Conservation (phyloP, 1,140 invertebrate genomes). For the Apis laboriosa region DNA sequence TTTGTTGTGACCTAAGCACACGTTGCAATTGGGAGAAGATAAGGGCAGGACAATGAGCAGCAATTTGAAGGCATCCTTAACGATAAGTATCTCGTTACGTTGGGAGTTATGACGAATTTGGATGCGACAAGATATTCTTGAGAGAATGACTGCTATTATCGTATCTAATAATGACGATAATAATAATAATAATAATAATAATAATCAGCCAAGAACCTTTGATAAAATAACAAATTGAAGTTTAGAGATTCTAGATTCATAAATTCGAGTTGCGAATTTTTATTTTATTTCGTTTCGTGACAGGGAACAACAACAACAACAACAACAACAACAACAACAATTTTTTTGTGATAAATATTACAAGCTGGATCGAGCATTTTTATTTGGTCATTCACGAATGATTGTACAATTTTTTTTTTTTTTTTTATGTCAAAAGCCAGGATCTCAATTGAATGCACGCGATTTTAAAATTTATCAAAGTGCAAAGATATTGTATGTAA, state of each 20-base stretch:
- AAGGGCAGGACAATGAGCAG: conserved; percentile 62
- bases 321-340: too few species aligned
- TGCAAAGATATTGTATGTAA: too few species aligned
- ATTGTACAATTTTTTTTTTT: too few species aligned
- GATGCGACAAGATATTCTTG: conserved; percentile 49
- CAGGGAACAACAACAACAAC: too few species aligned
- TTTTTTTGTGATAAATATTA: too few species aligned
- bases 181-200: conserved; percentile 62
- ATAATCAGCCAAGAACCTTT: conserved; percentile 53
- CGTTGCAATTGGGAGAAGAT: conserved; percentile 47
- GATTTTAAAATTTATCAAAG: too few species aligned
- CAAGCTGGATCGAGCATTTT: too few species aligned
- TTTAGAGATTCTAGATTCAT: not conserved
- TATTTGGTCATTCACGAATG: too few species aligned
- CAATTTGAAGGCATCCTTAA: conserved; percentile 68
- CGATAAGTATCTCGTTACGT: conserved; percentile 73
- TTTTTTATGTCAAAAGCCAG: too few species aligned
- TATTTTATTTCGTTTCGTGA: too few species aligned
- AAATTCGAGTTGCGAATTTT: too few species aligned
- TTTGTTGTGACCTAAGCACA: conserved; percentile 36
- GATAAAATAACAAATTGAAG: conserved; percentile 9
- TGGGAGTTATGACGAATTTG: conserved; percentile 68
- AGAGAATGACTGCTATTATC: conserved; percentile 35
- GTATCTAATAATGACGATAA: conserved; percentile 65
- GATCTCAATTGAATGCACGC: too few species aligned